These are phyloP conservation scores for Hippocampus comes DNA, from an alignment of 2,113 vertebrate genomes.

Conservation along the genomic window DNA sequence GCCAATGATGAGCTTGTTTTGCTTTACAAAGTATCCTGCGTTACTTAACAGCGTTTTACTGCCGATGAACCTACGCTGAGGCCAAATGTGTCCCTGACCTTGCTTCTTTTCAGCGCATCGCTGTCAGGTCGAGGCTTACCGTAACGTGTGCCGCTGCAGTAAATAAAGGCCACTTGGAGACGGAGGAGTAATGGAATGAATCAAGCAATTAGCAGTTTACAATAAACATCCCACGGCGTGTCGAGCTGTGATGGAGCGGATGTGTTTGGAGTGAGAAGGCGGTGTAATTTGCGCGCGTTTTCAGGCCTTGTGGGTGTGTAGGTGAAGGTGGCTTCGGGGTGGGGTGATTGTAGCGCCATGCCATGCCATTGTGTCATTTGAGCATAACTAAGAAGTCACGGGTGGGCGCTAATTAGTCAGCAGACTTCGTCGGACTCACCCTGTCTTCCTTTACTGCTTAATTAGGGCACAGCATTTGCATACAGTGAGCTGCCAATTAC, in stretches of 20 bases:
- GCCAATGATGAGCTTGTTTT: constrained; percentile 10
- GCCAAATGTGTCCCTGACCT: neutral
- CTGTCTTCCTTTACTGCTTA: constrained; percentile 19
- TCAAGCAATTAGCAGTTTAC: constrained; percentile 49
- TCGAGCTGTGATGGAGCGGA: neutral
- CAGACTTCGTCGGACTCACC: constrained; percentile 58
- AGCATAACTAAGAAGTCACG: constrained; percentile 44
- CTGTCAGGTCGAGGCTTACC: neutral
- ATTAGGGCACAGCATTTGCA: neutral
- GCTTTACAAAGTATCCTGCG: constrained; percentile 8
- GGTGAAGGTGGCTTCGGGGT: neutral
- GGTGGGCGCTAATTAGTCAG: constrained; percentile 74
- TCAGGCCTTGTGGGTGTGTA: neutral
- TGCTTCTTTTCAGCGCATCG: neutral
- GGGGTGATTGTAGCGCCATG: neutral
- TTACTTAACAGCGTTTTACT: constrained; percentile 12
- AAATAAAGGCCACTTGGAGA: constrained; percentile 12
- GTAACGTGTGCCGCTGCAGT: neutral
- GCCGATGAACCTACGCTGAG: neutral
- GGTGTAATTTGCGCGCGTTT: too few species aligned
- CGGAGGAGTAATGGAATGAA: constrained; percentile 23
- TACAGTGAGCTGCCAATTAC: neutral
- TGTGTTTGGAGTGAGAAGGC: constrained; percentile 4
- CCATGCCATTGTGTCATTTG: neutral
- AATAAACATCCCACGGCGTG: constrained; percentile 18